Base-by-base conservation (phyloP, 2,888 invertebrate species). In the Agapostemon virescens region DNA sequence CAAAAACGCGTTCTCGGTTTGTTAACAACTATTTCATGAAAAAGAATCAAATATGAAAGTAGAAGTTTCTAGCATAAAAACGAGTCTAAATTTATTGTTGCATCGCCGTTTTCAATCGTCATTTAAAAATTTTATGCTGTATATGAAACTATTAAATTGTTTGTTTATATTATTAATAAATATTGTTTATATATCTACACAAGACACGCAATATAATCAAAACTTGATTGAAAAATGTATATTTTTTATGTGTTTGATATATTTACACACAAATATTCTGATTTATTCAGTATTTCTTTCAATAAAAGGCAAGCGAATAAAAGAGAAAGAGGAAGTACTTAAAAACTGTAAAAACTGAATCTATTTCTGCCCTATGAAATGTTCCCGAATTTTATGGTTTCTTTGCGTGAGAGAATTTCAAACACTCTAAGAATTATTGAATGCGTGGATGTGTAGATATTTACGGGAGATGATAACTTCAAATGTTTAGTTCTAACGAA, bases 341-440 rank as follows among this genome's bases (percentile, higher is more conserved):
- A 49, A 20, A n/a, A n/a, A 49, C n/a, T 17, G 9, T 49, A 49
- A 20, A 5, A 20, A 45, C 4, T 20, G 45, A 20, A 2, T 49
- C n/a, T 49, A 49, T 49, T 49, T 49, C 49, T 9, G 9, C 9
- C 9, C n/a, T 20, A 7, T 3, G 20, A 20, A 45, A 45, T 45
- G 6, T 45, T 45, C 45, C 0, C 20, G 49, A n/a, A 49, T 49
- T n/a, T 49, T 49, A n/a, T 49, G 9, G 49, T 49, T 49, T 2
- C 49, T n/a, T n/a, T n/a, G 49, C 49, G n/a, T 49, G 49, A 49
- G 49, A 20, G 49, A 49, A 49, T 49, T 49, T n/a, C 49, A 49
- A 49, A 49, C 49, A 49, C 20, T 45, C 49, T 7, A 2, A n/a
- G 20, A 49, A 49, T 49, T 49, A 49, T 49, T n/a, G n/a, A 49